Conservation (phyloP, 2,797 vertebrate species). For the Xiphophorus birchmanni region DNA sequence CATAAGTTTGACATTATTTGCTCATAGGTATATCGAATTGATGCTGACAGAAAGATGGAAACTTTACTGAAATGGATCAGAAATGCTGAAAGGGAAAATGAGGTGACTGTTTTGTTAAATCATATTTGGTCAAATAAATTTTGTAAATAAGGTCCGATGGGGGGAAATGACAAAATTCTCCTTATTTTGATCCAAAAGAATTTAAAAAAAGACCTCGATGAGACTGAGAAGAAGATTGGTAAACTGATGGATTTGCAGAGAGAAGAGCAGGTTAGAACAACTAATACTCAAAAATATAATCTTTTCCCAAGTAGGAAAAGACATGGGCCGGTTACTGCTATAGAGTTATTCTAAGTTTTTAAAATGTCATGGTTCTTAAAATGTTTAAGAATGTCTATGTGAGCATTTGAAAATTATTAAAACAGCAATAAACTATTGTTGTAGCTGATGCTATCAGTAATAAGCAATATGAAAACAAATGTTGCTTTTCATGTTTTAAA, state of each 20-base stretch:
- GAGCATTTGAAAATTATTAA: background rate
- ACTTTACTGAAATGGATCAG: constrained; percentile 77
- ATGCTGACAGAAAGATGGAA: constrained; percentile 60
- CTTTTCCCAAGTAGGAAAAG: background rate
- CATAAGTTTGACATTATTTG: background rate
- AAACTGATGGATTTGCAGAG: constrained; percentile 79
- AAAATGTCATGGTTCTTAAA: background rate
- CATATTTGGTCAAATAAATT: background rate
- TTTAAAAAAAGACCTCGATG: constrained; percentile 79
- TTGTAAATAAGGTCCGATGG: background rate
- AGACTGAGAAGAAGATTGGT: constrained; percentile 78
- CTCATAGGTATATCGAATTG: constrained; percentile 68
- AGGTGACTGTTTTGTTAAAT: constrained; percentile 52
- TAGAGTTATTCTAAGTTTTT: background rate
- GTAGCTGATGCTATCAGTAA: background rate
- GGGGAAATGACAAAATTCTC: background rate
- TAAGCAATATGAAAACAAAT: background rate
- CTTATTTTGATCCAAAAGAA: constrained; percentile 43
- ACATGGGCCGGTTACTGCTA: background rate
- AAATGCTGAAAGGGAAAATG: constrained; percentile 81
- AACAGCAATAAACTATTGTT: background rate
- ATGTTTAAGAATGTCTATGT: background rate
- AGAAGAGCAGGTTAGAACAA: constrained; percentile 81
- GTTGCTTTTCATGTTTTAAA: background rate
- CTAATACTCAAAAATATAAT: background rate